phyloP scores from a whole-genome alignment of 2,113 vertebrate genomes.

The Benitochromis conjunctus region DNA sequence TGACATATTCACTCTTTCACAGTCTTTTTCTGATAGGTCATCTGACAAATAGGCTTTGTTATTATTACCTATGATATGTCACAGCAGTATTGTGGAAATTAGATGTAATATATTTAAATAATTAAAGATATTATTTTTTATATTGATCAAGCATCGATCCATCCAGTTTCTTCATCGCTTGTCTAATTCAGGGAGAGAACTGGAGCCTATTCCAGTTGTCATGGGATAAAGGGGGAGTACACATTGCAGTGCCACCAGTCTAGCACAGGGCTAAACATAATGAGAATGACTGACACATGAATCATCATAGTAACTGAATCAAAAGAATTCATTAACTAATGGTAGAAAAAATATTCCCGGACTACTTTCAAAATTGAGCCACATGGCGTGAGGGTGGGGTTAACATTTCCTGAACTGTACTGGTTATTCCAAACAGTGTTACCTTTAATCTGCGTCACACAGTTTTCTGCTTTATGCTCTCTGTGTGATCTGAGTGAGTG shows the following conservation, averaged over 20 bases:
- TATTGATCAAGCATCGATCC: not conserved
- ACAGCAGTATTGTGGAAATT: not conserved
- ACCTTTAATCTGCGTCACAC: not conserved
- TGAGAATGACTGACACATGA: not conserved
- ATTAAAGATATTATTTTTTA: not conserved
- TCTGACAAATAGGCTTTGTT: not conserved
- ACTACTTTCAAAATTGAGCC: not conserved
- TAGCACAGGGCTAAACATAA: not conserved
- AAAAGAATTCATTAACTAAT: not conserved
- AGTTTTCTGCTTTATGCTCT: too few species aligned
- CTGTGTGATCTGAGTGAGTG: not conserved
- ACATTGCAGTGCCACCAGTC: rapidly evolving
- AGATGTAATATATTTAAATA: not conserved
- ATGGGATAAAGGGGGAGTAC: not conserved
- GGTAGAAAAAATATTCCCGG: not conserved
- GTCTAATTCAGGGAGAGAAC: not conserved
- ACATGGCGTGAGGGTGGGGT: not conserved
- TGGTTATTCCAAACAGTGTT: not conserved
- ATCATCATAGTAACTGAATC: not conserved
- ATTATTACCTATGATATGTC: not conserved
- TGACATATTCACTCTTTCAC: not conserved
- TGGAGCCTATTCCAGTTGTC: not conserved
- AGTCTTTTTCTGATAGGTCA: not conserved
- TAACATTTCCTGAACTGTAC: not conserved
- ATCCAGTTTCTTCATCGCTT: not conserved